These are phyloP conservation scores for Salvator merianae DNA, from an alignment of 2,113 vertebrate genomes.

Conservation along the genomic window DNA sequence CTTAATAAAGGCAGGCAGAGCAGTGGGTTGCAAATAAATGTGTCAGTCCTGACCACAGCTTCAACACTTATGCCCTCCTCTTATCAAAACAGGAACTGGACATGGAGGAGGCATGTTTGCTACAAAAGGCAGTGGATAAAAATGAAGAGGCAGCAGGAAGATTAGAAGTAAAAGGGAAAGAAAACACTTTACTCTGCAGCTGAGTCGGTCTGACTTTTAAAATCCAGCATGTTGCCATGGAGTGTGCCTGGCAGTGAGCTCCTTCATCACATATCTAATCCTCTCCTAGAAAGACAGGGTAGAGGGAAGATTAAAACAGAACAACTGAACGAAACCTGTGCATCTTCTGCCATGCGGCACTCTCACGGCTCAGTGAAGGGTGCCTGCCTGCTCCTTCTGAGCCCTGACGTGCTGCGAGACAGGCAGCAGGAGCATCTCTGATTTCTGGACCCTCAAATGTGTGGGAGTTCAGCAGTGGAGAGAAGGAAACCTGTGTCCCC, in stretches of 20 bases:
- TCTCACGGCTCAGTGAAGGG: not conserved
- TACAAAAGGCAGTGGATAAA: not conserved
- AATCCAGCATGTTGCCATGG: conserved; percentile 60
- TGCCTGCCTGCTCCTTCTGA: accelerated
- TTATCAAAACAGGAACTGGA: not conserved
- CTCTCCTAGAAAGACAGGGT: not conserved
- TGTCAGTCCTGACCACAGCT: not conserved
- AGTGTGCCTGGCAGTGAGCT: conserved; percentile 49
- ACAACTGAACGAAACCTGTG: not conserved
- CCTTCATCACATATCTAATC: conserved; percentile 47
- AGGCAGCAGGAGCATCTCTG: not conserved
- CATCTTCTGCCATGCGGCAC: accelerated
- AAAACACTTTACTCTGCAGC: conserved; percentile 18
- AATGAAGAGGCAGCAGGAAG: not conserved
- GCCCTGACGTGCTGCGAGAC: accelerated
- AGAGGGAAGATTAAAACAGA: conserved; percentile 24
- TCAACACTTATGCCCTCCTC: not conserved
- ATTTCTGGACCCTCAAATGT: not conserved
- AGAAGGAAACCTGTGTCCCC: not conserved
- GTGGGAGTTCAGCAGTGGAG: not conserved
- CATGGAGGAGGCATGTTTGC: not conserved
- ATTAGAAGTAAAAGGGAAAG: conserved; percentile 19
- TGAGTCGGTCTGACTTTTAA: conserved; percentile 38
- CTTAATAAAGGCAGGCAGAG: not conserved
- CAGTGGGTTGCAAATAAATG: not conserved